Conservation (phyloP, 1,140 invertebrate species). For the Papilio xuthus region DNA sequence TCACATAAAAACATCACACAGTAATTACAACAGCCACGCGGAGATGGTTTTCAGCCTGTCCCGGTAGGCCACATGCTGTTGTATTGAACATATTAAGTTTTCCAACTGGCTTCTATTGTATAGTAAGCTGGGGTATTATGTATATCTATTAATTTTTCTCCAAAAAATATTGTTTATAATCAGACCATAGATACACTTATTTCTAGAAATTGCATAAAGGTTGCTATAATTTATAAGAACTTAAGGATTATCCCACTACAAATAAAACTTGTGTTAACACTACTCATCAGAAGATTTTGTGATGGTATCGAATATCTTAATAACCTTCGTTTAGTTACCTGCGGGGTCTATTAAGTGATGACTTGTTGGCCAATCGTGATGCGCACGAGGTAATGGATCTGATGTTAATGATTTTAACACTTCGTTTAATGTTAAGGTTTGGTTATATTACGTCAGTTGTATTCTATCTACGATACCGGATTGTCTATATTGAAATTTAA, state of each 20-base stretch:
- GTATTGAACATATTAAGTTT: no score
- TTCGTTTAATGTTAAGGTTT: background rate
- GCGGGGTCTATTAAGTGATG: slow-evolving; percentile 26
- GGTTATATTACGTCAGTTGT: slow-evolving; percentile 9
- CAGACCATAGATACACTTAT: background rate
- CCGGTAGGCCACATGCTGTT: no score
- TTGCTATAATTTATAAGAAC: background rate
- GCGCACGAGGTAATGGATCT: slow-evolving; percentile 19
- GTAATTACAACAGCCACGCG: no score
- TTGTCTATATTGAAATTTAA: background rate
- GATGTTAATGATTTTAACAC: slow-evolving; percentile 17
- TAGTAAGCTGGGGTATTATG: no score
- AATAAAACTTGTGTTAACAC: background rate
- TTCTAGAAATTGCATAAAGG: background rate
- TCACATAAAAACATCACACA: no score
- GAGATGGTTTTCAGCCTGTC: no score
- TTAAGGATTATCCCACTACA: background rate
- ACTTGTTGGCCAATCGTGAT: slow-evolving; percentile 30
- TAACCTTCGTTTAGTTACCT: slow-evolving; percentile 12
- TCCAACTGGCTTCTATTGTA: no score
- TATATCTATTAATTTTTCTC: no score
- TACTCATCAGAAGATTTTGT: background rate
- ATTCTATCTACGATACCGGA: background rate
- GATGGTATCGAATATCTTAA: slow-evolving; percentile 20
- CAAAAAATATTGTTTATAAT: no score